phyloP scores from a whole-genome alignment of 2,888 invertebrate genomes.

The Acronicta aceris region DNA sequence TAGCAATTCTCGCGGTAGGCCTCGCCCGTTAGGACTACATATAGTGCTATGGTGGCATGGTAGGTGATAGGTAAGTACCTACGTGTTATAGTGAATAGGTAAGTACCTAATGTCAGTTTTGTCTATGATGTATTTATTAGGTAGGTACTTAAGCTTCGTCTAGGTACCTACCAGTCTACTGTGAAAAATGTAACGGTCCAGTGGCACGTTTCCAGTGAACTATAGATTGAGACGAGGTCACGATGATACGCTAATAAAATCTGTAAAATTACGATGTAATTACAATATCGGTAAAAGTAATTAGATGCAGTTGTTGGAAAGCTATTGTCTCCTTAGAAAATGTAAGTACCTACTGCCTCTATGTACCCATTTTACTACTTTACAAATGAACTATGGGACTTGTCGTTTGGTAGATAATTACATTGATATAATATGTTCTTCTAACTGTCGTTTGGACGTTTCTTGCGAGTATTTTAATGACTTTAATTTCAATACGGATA shows the following conservation, averaged over 20 bases:
- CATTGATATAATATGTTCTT: constrained; percentile 43
- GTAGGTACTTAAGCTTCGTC: neutral
- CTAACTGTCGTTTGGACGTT: constrained; percentile 44
- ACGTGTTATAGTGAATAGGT: too few species aligned
- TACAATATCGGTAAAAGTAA: constrained; percentile 69
- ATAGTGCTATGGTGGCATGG: too few species aligned
- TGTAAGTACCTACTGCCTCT: neutral
- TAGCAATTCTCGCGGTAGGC: too few species aligned
- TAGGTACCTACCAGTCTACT: neutral
- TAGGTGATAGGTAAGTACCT: too few species aligned
- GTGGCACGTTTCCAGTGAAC: constrained; percentile 58
- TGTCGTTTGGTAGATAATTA: constrained; percentile 45
- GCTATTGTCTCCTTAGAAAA: constrained; percentile 37
- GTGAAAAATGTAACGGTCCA: constrained; percentile 61
- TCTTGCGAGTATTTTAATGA: constrained; percentile 34
- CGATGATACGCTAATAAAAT: constrained; percentile 70
- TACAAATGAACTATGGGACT: constrained; percentile 11
- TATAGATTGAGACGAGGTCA: constrained; percentile 59
- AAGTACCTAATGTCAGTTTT: too few species aligned
- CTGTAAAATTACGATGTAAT: constrained; percentile 66
- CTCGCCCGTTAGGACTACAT: too few species aligned
- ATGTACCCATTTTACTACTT: neutral
- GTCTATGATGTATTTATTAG: too few species aligned
- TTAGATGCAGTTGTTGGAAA: constrained; percentile 49
- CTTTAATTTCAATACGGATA: constrained; percentile 26